Conservation (phyloP, 2,113 vertebrate genomes). For the Cettia cetti region DNA sequence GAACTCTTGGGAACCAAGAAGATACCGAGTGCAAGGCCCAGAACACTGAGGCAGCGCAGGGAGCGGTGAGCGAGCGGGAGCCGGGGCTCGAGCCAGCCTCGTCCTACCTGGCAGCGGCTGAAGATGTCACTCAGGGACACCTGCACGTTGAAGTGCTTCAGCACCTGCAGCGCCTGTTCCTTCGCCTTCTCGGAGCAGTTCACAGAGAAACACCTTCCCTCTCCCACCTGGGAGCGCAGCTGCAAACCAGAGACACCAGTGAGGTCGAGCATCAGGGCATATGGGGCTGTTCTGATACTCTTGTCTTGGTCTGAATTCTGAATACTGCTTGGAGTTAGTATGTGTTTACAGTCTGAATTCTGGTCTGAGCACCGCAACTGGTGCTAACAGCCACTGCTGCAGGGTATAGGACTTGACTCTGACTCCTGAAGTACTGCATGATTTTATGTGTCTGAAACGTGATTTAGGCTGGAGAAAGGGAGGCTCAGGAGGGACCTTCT, state of each 20-base stretch:
- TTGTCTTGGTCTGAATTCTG: not conserved
- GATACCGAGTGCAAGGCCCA: not conserved
- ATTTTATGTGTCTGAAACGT: not conserved
- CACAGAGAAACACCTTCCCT: constrained; percentile 82
- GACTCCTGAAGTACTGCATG: not conserved
- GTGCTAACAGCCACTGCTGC: not conserved
- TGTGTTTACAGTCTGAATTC: not conserved
- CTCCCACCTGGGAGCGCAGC: constrained; percentile 85
- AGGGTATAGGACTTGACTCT: not conserved
- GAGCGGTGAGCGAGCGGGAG: accelerated
- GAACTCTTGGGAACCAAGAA: not conserved
- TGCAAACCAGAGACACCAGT: constrained; percentile 28
- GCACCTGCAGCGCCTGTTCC: constrained; percentile 80
- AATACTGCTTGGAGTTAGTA: not conserved
- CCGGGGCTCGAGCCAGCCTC: not conserved
- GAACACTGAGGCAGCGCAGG: not conserved
- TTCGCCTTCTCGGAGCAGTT: constrained; percentile 83
- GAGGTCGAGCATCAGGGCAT: accelerated
- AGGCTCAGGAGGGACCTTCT: not conserved
- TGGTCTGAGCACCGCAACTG: not conserved
- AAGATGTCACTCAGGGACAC: constrained; percentile 77
- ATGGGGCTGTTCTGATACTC: accelerated
- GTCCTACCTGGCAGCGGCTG: constrained; percentile 87
- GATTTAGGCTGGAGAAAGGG: not conserved
- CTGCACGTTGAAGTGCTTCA: constrained; percentile 81